Evolutionary conservation across 2,113 vertebrate species (phyloP), one percentile per base, ranked within the genome.

Genomic region (Psettodes erumei): DNA sequence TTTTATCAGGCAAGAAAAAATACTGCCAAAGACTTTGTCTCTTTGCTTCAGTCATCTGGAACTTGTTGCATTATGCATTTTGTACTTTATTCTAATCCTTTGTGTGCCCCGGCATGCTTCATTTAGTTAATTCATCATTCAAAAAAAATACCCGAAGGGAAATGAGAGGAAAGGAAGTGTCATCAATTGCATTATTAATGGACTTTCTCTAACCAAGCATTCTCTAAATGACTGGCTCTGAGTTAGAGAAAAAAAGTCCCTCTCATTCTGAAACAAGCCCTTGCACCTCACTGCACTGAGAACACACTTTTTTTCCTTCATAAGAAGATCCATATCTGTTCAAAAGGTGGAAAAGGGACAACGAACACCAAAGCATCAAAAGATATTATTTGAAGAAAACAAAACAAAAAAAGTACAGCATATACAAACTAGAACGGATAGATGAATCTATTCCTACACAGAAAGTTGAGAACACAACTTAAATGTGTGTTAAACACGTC

Each of bases 191-290:
- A 90, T 70, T 86, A 87, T 84, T 88, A 83, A 87, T 87, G 83
- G 83, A 88, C 86, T 89, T 90, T 89, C 88, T 91, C 83, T 84
- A 62, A 81, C 81, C 59, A 58, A 73, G 38, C 61, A 53, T 37
- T 92, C 82, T 89, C 85, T 78, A 42, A 83, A 92, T 93, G 90
- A 93, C 86, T 91, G 15, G 40, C 37, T 56, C 28, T 66, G 71
- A 59, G 35, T 50, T 21, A 77, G n/a, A 40, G 27, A 53, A 16
- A 84, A 85, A 89, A 91, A 90, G 84, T 81, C 86, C 90, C 87
- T 73, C 28, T 77, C 79, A 86, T 78, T 84, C 55, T 79, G 85
- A 86, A 83, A 86, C 79, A 71, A 45, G 66, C 37, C 15, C 19
- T 59, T 30, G 43, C 60, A 30, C 53, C 40, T 72, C 28, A 40